Evolutionary conservation across 2,888 invertebrate genomes (phyloP), one percentile per base, ranked within the genome.

Genomic region (Apamea monoglypha): DNA sequence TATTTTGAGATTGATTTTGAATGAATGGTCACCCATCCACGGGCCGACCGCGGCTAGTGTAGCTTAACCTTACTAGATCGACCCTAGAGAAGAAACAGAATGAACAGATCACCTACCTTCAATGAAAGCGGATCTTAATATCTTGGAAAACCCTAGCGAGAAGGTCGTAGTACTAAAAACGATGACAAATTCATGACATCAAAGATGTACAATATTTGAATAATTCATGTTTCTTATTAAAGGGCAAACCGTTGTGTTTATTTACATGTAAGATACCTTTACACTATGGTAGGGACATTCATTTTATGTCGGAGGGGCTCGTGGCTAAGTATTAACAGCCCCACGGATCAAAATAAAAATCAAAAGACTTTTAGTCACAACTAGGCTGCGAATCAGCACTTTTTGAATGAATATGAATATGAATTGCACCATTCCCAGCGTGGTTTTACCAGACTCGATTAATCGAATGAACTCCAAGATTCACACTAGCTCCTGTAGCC

Each of bases 181-280:
- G 69, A 81, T 83, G 83, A 83, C 85, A 75, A 83, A 83, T 21
- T 2, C 63, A 69, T 76, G 85, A 84, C 83, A 84, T 83, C 85
- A 85, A 84, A 53, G 59, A 29, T 53, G 53, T 6, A 75, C 76
- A 47, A 44, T 53, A 4, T 64, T 61, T 83, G 81, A 72, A 83
- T 83, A 61, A 83, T 83, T 84, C 81, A 83, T 80, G 63, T 12
- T 12, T 63, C 59, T 32, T 82, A 75, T 29, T 78, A 80, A 83
- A 83, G 85, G 85, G 81, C 68, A 84, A 5, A 16, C 0, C 5
- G 36, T 53, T 40, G 44, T 10, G 8, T 32, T 61, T 64, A 73
- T 80, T 80, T 69, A 53, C 53, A 53, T 59, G 8, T 59, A 59
- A 81, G 29, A 63, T 61, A 1, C 36, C 6, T 61, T 63, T 80